phyloP scores from a whole-genome alignment of 2,113 vertebrate genomes.

The Gopherus evgoodei region DNA sequence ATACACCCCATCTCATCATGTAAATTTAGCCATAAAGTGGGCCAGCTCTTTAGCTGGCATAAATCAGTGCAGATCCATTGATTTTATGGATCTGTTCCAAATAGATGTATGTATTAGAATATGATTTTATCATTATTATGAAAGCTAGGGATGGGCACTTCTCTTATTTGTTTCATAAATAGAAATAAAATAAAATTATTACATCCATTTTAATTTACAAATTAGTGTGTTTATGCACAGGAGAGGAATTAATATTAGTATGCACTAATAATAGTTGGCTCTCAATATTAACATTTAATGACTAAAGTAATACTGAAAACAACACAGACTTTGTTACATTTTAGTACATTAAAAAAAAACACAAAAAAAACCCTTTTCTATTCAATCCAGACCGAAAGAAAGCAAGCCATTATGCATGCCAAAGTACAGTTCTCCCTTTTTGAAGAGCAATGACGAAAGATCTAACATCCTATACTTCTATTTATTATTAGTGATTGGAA shows the following conservation, averaged over 20 bases:
- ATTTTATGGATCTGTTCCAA: not conserved
- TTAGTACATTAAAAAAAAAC: not conserved
- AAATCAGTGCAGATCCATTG: not conserved
- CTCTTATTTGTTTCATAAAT: not conserved
- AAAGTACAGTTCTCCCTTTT: not conserved
- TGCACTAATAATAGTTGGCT: not conserved
- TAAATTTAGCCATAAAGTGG: not conserved
- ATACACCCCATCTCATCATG: not conserved
- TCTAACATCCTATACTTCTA: not conserved
- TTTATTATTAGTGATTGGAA: slow-evolving; percentile 6
- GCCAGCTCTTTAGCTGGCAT: not conserved
- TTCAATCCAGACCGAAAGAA: not conserved
- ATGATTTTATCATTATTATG: not conserved
- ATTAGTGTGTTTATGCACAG: not conserved
- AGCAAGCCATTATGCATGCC: not conserved
- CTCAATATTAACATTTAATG: not conserved
- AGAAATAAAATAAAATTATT: not conserved
- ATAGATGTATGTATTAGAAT: not conserved
- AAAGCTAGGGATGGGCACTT: not conserved
- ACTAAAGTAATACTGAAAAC: not conserved
- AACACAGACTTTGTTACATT: not conserved
- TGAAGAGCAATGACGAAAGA: not conserved
- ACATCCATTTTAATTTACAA: not conserved
- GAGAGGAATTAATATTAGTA: not conserved
- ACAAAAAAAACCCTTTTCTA: not conserved